Conservation (phyloP, 2,888 invertebrate species). For the Gymnoscelis rufifasciata region DNA sequence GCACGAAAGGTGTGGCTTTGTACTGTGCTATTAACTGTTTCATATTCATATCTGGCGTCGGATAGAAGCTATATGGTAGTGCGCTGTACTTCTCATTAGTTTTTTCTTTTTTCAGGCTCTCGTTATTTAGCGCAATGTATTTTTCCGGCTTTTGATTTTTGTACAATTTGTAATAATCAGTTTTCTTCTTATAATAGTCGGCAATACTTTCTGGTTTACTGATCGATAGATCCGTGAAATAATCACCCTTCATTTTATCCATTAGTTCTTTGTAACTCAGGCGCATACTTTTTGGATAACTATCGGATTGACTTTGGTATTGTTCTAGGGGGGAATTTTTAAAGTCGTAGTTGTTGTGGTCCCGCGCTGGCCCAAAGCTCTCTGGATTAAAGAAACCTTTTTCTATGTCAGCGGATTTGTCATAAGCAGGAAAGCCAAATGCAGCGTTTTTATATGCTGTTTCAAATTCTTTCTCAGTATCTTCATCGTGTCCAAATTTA, state of each 20-base stretch:
- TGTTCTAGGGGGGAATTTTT: conserved; percentile 57
- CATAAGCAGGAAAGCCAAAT: conserved; percentile 62
- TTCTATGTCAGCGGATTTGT: conserved; percentile 47
- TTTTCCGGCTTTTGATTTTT: conserved; percentile 56
- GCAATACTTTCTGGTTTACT: conserved; percentile 56
- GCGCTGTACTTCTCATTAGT: conserved; percentile 49
- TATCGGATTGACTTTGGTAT: conserved; percentile 58
- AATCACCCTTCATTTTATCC: conserved; percentile 60
- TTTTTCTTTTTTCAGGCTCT: conserved; percentile 44
- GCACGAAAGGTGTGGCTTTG: conserved; percentile 46
- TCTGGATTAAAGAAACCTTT: conserved; percentile 61
- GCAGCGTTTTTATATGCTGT: conserved; percentile 67
- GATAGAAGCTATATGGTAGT: conserved; percentile 42
- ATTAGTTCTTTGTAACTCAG: conserved; percentile 56
- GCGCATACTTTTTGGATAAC: conserved; percentile 54
- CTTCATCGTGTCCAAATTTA: conserved; percentile 54
- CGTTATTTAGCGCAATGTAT: conserved; percentile 34
- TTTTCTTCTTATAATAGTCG: conserved; percentile 54
- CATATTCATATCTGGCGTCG: conserved; percentile 41
- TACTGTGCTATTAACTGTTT: conserved; percentile 51
- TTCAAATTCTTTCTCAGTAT: conserved; percentile 70
- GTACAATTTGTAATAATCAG: conserved; percentile 60
- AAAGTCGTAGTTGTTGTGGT: conserved; percentile 42
- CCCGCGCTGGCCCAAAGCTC: conserved; percentile 48
- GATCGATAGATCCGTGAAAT: conserved; percentile 58